Evolutionary conservation across 2,113 vertebrate species (phyloP).

Genomic region (Seriola dumerili): DNA sequence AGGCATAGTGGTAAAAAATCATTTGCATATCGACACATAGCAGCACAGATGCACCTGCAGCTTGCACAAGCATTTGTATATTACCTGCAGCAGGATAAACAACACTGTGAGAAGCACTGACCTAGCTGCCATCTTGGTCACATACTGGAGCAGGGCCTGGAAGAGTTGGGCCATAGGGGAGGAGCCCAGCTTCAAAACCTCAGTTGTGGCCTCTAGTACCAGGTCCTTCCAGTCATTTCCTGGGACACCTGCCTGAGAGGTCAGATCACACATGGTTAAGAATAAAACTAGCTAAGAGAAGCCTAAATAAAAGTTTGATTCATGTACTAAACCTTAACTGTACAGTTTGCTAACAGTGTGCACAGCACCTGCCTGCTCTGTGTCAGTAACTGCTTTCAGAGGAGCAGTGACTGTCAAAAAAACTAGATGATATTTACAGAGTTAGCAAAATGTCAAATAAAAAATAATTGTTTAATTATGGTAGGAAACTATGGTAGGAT

Average conservation of each 20-base stretch:
- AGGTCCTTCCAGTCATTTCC: conserved; percentile 90
- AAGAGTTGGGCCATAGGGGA: conserved; percentile 90
- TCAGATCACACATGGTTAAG: conserved; percentile 4
- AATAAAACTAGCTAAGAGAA: background rate
- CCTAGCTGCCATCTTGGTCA: conserved; percentile 91
- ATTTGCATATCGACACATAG: background rate
- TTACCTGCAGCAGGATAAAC: background rate
- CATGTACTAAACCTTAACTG: background rate
- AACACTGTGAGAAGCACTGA: conserved; percentile 56
- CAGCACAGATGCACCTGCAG: background rate
- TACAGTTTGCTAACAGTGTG: background rate
- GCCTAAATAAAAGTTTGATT: background rate
- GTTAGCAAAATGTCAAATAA: background rate
- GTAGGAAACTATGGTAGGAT: background rate
- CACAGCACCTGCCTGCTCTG: too few relatives aligned
- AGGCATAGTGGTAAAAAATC: conserved; percentile 4
- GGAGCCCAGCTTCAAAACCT: conserved; percentile 90
- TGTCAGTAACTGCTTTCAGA: too few relatives aligned
- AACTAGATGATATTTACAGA: background rate
- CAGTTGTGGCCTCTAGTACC: conserved; percentile 91
- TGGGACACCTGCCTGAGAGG: conserved; percentile 85
- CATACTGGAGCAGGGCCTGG: conserved; percentile 93
- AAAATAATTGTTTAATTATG: background rate
- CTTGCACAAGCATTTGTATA: background rate
- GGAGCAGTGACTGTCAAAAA: too few relatives aligned